Evolutionary conservation across 2,113 vertebrate species (phyloP).

Genomic region (Tyto alba): DNA sequence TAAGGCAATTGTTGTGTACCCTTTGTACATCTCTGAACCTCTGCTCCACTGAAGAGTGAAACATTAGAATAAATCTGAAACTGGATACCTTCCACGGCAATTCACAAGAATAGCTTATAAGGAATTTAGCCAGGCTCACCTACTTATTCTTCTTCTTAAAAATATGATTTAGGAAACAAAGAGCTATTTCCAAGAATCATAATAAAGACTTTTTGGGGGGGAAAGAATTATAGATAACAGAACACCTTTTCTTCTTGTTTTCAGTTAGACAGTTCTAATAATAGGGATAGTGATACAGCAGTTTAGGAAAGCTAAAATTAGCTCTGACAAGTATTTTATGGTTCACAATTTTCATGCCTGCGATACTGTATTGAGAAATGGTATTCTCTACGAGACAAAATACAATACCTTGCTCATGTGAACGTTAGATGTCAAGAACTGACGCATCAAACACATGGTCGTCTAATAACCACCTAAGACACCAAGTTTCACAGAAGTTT

Average conservation of each 20-base stretch:
- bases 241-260: not conserved
- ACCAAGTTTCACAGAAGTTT: not conserved
- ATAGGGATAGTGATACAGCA: slow-evolving; percentile 31
- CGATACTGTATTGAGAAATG: slow-evolving; percentile 17
- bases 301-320: slow-evolving; percentile 65
- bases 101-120: not conserved
- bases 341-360: slow-evolving; percentile 55
- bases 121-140: not conserved
- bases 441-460: not conserved
- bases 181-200: not conserved
- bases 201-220: not conserved
- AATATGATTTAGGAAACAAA: not conserved
- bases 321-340: slow-evolving; percentile 46
- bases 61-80: not conserved
- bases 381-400: slow-evolving; percentile 32
- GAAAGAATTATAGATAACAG: not conserved
- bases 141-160: not conserved
- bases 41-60: not conserved
- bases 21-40: not conserved
- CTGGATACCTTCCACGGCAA: not conserved
- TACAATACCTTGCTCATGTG: slow-evolving; percentile 9
- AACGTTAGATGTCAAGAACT: not conserved
- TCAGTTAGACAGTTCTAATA: slow-evolving; percentile 44
- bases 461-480: not conserved
- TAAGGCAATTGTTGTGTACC: not conserved